A percentile compares a stretch with the other conserved stretches of the same genome.
These are phyloP conservation scores for Tethya wilhelma DNA, from an alignment of 37 sponge, comb jelly and placozoan genomes.

Conservation along the genomic window DNA sequence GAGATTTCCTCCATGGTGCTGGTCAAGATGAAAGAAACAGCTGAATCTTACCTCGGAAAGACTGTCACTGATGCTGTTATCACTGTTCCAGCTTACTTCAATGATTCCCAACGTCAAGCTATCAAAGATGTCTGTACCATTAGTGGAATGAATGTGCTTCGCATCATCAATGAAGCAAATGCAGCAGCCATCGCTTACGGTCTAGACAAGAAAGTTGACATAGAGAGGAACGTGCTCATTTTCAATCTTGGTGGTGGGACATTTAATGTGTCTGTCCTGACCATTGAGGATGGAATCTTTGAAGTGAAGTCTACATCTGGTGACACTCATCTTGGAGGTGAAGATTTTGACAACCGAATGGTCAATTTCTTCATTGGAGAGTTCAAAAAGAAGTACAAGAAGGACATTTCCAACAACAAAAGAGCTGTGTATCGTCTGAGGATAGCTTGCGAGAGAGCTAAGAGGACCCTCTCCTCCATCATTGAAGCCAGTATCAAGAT, in stretches of 20 bases:
- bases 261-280: conserved; percentile 90
- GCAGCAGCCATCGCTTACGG: conserved; percentile 98
- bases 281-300: conserved; percentile 95
- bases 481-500: conserved; percentile 86
- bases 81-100: conserved; percentile 98
- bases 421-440: conserved; percentile 79
- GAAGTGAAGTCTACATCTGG: conserved; percentile 94
- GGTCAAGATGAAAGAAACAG: conserved; percentile 96
- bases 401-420: conserved; percentile 79
- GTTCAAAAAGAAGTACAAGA: conserved; percentile 86
- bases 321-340: conserved; percentile 95
- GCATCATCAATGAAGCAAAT: conserved; percentile 98
- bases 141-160: conserved; percentile 88
- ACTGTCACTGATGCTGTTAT: conserved; percentile 88
- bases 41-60: conserved; percentile 95
- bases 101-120: conserved; percentile 97
- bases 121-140: conserved; percentile 97
- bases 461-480: conserved; percentile 84
- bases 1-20: conserved; percentile 99
- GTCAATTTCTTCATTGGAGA: conserved; percentile 84
- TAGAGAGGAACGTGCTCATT: conserved; percentile 86
- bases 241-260: conserved; percentile 97
- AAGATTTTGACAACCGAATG: conserved; percentile 96
- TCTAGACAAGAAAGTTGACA: conserved; percentile 84
- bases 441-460: conserved; percentile 89